Evolutionary conservation across 2,888 invertebrate genomes (phyloP).

Genomic region (Xanthia togata): DNA sequence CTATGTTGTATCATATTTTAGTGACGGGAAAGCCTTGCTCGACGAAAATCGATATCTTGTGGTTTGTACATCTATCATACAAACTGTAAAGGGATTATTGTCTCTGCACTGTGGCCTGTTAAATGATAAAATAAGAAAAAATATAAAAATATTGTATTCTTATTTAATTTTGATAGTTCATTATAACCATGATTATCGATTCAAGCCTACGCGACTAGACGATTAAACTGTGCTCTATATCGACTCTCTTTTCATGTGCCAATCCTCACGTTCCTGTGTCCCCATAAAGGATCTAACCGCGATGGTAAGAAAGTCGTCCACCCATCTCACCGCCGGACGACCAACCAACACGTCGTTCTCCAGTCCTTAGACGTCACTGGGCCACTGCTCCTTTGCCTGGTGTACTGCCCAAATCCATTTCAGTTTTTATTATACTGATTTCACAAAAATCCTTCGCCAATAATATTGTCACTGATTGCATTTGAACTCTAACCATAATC

Average conservation of each 20-base stretch:
- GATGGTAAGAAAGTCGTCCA: background rate
- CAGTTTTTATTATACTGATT: background rate
- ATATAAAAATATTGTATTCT: background rate
- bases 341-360: background rate
- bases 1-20: constrained; percentile 46
- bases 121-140: background rate
- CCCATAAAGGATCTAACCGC: background rate
- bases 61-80: background rate
- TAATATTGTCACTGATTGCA: constrained; percentile 36
- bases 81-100: background rate
- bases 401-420: background rate
- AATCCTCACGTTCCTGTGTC: background rate
- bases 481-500: constrained; percentile 35
- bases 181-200: background rate
- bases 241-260: background rate
- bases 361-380: background rate
- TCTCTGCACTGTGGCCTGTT: background rate
- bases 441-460: constrained; percentile 4
- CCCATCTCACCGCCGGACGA: background rate
- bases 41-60: background rate
- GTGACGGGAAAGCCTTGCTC: constrained; percentile 13
- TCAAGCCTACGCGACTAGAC: background rate
- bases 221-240: background rate
- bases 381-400: background rate
- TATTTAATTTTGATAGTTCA: background rate